Evolutionary conservation across 2,888 invertebrate species (phyloP).

Genomic region (Thymelicus lineola): DNA sequence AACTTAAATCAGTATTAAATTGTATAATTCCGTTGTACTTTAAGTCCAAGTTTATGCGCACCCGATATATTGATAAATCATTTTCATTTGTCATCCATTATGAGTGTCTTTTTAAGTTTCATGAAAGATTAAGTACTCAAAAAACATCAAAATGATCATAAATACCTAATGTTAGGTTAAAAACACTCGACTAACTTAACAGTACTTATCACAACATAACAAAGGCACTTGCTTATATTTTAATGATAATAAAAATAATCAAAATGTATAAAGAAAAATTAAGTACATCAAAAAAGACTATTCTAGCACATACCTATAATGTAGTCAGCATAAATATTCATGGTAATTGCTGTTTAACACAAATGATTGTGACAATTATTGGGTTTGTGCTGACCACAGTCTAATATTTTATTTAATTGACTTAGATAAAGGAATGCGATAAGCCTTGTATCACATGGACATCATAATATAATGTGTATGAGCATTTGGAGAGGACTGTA

Average conservation of each 20-base stretch:
- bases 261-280: slow-evolving; percentile 29
- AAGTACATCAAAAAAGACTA: slow-evolving; percentile 30
- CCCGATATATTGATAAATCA: slow-evolving; percentile 14
- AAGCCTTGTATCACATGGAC: slow-evolving; percentile 38
- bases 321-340: background rate
- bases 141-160: background rate
- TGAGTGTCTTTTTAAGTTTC: slow-evolving; percentile 4
- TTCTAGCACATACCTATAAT: background rate
- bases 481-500: background rate
- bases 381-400: slow-evolving; percentile 5
- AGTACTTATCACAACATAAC: slow-evolving; percentile 35
- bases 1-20: slow-evolving; percentile 38
- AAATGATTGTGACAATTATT: background rate
- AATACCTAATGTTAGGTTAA: background rate
- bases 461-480: slow-evolving; percentile 7
- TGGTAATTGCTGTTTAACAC: no score
- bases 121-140: slow-evolving; percentile 18
- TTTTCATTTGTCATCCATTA: background rate
- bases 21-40: slow-evolving; percentile 65
- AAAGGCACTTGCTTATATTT: slow-evolving; percentile 25
- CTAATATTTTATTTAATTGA: slow-evolving; percentile 7
- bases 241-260: slow-evolving; percentile 15
- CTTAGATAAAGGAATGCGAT: slow-evolving; percentile 43
- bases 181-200: slow-evolving; percentile 12
- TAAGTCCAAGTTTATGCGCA: slow-evolving; percentile 45